Percentiles rank a stretch among this genome's conserved stretches.
These are phyloP conservation scores for Nannospalax galili DNA, from an alignment of 2,113 vertebrate genomes.

Conservation along the genomic window DNA sequence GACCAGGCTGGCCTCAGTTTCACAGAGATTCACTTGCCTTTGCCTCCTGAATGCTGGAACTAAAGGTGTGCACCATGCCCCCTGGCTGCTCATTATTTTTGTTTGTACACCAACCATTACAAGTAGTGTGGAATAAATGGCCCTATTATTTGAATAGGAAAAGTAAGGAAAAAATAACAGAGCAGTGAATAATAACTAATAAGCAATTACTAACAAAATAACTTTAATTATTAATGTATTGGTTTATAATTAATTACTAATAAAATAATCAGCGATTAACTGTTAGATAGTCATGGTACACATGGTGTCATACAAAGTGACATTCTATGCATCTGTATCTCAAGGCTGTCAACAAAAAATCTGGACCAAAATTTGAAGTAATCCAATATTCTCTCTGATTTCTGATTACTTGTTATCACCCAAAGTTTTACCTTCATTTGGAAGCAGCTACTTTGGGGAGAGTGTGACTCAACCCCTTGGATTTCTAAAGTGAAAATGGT, in stretches of 20 bases:
- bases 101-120: background rate
- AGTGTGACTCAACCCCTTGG: rapidly evolving
- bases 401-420: background rate
- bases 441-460: background rate
- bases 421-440: background rate
- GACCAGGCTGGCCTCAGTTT: no score
- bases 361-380: background rate
- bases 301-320: background rate
- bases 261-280: background rate
- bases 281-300: background rate
- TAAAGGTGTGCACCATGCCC: no score
- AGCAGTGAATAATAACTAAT: background rate
- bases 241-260: background rate
- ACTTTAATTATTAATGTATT: no score
- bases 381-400: background rate
- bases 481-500: background rate
- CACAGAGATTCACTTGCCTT: no score
- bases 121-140: background rate
- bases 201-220: background rate
- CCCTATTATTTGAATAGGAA: background rate
- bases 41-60: no score
- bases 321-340: background rate
- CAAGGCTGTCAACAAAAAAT: background rate
- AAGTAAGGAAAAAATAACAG: background rate
- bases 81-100: background rate